These are phyloP conservation scores for Drosophila phalerata DNA, from an alignment of 2,888 invertebrate genomes.

Conservation along the genomic window DNA sequence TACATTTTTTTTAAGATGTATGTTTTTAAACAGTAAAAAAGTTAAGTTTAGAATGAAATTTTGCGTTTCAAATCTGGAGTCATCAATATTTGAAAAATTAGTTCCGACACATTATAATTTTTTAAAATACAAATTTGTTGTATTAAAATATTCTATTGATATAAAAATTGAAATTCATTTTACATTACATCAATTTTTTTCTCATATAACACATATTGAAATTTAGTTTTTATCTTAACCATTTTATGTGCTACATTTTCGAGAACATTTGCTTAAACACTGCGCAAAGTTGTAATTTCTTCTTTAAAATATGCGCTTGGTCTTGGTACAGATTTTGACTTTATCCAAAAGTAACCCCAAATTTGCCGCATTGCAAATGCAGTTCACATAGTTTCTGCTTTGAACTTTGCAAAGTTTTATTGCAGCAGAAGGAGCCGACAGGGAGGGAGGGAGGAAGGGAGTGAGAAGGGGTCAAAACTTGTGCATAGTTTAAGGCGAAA, in stretches of 20 bases:
- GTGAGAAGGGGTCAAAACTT: conserved; percentile 23
- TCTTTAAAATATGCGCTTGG: conserved; percentile 6
- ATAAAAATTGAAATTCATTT: no score
- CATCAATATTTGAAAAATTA: no score
- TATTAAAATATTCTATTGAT: no score
- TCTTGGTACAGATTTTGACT: conserved; percentile 14
- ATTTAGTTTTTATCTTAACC: not conserved
- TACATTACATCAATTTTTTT: no score
- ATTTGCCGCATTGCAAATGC: conserved; percentile 73
- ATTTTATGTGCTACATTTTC: conserved; percentile 4
- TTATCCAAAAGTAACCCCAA: conserved; percentile 17
- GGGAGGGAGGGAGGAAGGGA: not conserved
- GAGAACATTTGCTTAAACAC: not conserved
- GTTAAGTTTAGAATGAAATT: no score
- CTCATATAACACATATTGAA: not conserved
- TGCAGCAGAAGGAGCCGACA: not conserved
- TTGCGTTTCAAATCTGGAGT: no score
- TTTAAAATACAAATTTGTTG: no score
- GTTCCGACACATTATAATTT: no score
- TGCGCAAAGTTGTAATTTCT: conserved; percentile 29
- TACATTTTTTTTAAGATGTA: no score
- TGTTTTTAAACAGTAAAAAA: no score
- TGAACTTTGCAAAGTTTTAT: conserved; percentile 61
- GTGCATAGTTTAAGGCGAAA: conserved; percentile 26
- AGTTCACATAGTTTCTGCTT: conserved; percentile 62